Evolutionary conservation across 2,797 vertebrate species (phyloP), one percentile per base, ranked within the genome.

Genomic region (Sciaenops ocellatus): DNA sequence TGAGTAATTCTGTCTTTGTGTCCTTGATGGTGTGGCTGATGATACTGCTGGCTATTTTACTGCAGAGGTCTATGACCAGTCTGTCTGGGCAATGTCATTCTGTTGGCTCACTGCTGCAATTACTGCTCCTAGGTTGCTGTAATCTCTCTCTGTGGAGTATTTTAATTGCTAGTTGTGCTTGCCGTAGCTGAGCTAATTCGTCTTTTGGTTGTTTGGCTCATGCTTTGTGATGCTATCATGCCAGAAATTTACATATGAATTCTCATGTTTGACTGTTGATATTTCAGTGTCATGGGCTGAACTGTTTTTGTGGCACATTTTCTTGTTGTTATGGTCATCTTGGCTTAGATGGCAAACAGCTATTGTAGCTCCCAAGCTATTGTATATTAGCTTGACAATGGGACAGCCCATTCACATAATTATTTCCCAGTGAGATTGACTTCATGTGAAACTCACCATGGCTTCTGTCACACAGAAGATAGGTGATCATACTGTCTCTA

Each of bases 161-260:
- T 68, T 67, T 8, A 63, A 20, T 78, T 57, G 24, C 56, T 50
- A 47, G 65, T 52, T 60, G 20, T 38, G 28, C 18, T 48, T 38
- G 30, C 67, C 34, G 51, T 13, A 6, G 42, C 22, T 55, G 22
- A 64, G 41, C 22, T 3, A 28, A 20, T 71, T 81, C 48, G 18
- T 41, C 4, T 48, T 55, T 18, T 22, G 26, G 1, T 50, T 52
- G n/a, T 50, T 55, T 56, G 7, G 44, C 28, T 69, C 20, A 1
- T 28, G 47, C 15, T 30, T 59, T 26, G 17, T 56, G 47, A 63
- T 17, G 46, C 50, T 54, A 52, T 71, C n/a, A 18, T 4, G 5
- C 5, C 3, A 4, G 18, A 56, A 22, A 38, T 51, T 44, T 77
- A 51, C 13, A 30, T 41, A 38, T 48, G 16, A 22, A 51, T 20